phyloP scores from a whole-genome alignment of 2,797 vertebrate species.

The Coendou prehensilis region DNA sequence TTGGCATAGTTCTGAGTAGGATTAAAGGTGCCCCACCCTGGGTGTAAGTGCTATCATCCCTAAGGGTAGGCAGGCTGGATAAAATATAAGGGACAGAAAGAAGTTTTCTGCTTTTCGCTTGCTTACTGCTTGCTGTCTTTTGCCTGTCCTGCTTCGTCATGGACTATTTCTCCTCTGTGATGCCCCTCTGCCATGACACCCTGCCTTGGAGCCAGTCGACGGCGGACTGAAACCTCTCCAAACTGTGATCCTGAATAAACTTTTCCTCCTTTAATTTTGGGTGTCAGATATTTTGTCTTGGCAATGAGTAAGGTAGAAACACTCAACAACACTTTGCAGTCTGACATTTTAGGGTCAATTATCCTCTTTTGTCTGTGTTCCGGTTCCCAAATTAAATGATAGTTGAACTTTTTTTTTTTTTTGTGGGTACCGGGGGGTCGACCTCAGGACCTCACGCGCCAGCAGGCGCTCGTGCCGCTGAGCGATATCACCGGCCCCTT shows the following conservation, averaged over 20 bases:
- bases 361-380: background rate
- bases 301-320: background rate
- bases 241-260: background rate
- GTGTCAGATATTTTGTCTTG: background rate
- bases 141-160: background rate
- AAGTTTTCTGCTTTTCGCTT: background rate
- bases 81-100: background rate
- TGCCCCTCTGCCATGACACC: background rate
- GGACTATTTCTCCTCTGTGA: background rate
- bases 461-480: no score
- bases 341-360: slow-evolving; percentile 34
- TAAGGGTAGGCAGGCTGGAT: background rate
- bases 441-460: no score
- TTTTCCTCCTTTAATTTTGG: background rate
- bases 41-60: background rate
- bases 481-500: no score
- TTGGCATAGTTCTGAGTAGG: background rate
- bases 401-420: background rate
- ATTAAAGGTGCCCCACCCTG: background rate
- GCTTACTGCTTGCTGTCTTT: background rate
- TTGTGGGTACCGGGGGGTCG: no score
- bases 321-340: background rate
- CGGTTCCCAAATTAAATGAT: background rate
- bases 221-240: background rate
- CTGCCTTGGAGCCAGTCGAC: background rate